Base-by-base conservation (phyloP, 2,888 invertebrate species). In the Patella caerulea region DNA sequence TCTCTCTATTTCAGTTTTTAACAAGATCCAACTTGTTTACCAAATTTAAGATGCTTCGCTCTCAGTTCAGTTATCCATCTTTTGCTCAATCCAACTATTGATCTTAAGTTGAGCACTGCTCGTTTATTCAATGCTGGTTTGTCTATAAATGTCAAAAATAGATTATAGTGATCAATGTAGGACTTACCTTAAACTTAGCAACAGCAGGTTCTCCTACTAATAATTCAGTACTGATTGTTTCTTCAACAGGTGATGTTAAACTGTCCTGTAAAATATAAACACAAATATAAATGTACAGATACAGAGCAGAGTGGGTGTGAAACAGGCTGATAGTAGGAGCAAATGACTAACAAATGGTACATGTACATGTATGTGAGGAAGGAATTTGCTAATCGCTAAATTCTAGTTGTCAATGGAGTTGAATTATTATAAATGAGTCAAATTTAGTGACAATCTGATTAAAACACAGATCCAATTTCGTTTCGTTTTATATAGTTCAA, bases 151-250 rank as follows among this genome's bases (percentile, higher is more conserved):
- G 4, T 34, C 34, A 34, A 34, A 34, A 34, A 34, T 34, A 0
- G 34, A 34, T 45, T 1, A 9, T 45, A 4, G 7, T 45, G 45
- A 45, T 69, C 11, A 45, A n/a, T 15, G 5, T 2, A 5, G 12
- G 14, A 56, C 80, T 74, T 79, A 89, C 90, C 85, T 91, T 91
- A 75, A 86, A 87, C 79, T 90, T 90, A 11, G 89, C 83, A 15
- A 91, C 86, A 73, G 90, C 89, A 24, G 90, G 88, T 73, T 88
- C 89, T 54, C 85, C 87, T 74, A 85, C 85, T 65, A 90, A 84
- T 56, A 85, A 79, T 59, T 88, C 88, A 83, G 88, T 86, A 73
- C 83, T 83, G 1, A 86, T 78, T 5, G 87, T 87, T 70, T 90
- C 89, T 75, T 90, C 90, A 19, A 82, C 74, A 24, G 89, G 88